Conservation (phyloP, 2,113 vertebrate genomes). For the Rhabdomys dilectus region DNA sequence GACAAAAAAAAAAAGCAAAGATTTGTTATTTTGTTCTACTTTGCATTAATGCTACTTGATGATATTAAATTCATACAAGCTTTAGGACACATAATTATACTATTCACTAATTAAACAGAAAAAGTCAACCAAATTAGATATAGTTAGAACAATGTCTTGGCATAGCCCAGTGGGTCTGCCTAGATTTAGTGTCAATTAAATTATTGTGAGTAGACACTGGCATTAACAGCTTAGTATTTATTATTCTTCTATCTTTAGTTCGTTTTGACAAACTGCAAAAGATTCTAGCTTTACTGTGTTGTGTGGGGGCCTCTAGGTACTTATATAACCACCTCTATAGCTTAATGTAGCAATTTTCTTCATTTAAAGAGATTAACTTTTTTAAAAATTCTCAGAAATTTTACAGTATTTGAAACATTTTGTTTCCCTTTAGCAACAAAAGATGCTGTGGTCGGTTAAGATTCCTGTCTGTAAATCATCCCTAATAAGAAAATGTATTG, state of each 20-base stretch:
- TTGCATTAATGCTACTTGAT: slow-evolving; percentile 64
- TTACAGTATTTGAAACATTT: slow-evolving; percentile 41
- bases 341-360: slow-evolving; percentile 58
- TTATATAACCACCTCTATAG: slow-evolving; percentile 67
- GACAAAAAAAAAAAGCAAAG: slow-evolving; percentile 53
- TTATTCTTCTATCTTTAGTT: slow-evolving; percentile 77
- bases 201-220: slow-evolving; percentile 62
- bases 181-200: slow-evolving; percentile 73
- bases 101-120: slow-evolving; percentile 77
- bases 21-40: slow-evolving; percentile 63
- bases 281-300: slow-evolving; percentile 51
- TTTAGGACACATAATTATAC: slow-evolving; percentile 76
- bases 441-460: slow-evolving; percentile 19
- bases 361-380: slow-evolving; percentile 19
- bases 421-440: slow-evolving; percentile 35
- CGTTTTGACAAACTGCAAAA: slow-evolving; percentile 58
- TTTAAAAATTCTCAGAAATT: slow-evolving; percentile 59
- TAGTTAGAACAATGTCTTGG: slow-evolving; percentile 65
- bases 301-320: slow-evolving; percentile 29
- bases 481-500: slow-evolving; percentile 19
- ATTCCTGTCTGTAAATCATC: not conserved
- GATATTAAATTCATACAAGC: slow-evolving; percentile 59
- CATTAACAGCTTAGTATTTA: slow-evolving; percentile 67
- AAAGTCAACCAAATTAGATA: slow-evolving; percentile 70
- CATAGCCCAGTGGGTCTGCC: slow-evolving; percentile 52